phyloP scores from a whole-genome alignment of 2,888 invertebrate species.

The Silvanus unidentatus region DNA sequence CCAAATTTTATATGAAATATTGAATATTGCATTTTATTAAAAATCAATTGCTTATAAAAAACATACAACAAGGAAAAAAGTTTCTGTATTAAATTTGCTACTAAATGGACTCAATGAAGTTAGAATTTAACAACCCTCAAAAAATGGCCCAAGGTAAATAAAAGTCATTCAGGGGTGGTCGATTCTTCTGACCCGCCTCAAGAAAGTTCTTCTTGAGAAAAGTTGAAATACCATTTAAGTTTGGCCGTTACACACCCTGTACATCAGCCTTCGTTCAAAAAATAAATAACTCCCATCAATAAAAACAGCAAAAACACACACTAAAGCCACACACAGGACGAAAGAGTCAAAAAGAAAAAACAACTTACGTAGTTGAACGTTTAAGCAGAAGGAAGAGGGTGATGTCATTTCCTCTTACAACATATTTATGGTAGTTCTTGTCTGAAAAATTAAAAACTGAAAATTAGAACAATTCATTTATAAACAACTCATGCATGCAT shows the following conservation, averaged over 20 bases:
- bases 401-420: conserved; percentile 31
- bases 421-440: conserved; percentile 11
- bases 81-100: too few species aligned
- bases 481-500: neutral
- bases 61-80: too few species aligned
- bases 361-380: conserved; percentile 34
- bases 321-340: neutral
- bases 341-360: conserved; percentile 1
- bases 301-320: neutral
- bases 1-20: too few species aligned
- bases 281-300: too few species aligned
- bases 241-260: neutral
- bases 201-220: too few species aligned
- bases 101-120: too few species aligned
- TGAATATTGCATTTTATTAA: too few species aligned
- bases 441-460: conserved; percentile 5
- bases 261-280: conserved; percentile 1
- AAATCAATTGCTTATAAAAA: too few species aligned
- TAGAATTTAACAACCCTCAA: too few species aligned
- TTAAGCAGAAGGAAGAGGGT: conserved; percentile 35
- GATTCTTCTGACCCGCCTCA: too few species aligned
- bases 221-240: neutral
- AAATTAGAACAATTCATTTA: conserved; percentile 3
- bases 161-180: too few species aligned
- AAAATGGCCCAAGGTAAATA: too few species aligned